Evolutionary conservation across 2,888 invertebrate genomes (phyloP).

Genomic region (Mesoligia furuncula): DNA sequence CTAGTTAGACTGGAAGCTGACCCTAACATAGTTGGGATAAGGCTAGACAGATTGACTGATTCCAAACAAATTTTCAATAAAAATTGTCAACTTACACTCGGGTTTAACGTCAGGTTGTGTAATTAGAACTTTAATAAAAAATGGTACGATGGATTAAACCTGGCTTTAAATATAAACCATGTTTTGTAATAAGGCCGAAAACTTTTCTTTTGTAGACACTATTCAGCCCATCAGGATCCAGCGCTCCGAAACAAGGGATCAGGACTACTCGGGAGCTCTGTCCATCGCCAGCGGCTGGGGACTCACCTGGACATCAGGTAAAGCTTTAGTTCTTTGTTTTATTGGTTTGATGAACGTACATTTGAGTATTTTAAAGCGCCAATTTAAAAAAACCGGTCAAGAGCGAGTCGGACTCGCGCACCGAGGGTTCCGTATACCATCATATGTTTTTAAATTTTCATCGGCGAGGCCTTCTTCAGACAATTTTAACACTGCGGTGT

Average conservation of each 20-base stretch:
- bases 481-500: too few species aligned
- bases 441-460: too few species aligned
- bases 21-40: too few species aligned
- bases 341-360: neutral
- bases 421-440: too few species aligned
- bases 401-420: too few species aligned
- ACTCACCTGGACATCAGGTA: slow-evolving; percentile 66
- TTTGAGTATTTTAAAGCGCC: too few species aligned
- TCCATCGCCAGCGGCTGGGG: slow-evolving; percentile 65
- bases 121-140: neutral
- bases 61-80: too few species aligned
- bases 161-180: neutral
- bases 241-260: slow-evolving; percentile 40
- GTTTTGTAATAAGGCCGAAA: neutral
- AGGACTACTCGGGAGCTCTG: slow-evolving; percentile 33
- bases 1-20: too few species aligned
- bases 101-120: neutral
- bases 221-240: slow-evolving; percentile 63
- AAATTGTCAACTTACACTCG: too few species aligned
- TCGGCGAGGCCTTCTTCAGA: too few species aligned
- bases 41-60: too few species aligned
- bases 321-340: neutral
- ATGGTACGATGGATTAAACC: neutral
- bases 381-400: too few species aligned
- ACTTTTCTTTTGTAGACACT: slow-evolving; percentile 33